Percentiles rank a stretch among this genome's conserved stretches.
Evolutionary conservation across 2,113 vertebrate species (phyloP).

Genomic region (Pavo muticus): DNA sequence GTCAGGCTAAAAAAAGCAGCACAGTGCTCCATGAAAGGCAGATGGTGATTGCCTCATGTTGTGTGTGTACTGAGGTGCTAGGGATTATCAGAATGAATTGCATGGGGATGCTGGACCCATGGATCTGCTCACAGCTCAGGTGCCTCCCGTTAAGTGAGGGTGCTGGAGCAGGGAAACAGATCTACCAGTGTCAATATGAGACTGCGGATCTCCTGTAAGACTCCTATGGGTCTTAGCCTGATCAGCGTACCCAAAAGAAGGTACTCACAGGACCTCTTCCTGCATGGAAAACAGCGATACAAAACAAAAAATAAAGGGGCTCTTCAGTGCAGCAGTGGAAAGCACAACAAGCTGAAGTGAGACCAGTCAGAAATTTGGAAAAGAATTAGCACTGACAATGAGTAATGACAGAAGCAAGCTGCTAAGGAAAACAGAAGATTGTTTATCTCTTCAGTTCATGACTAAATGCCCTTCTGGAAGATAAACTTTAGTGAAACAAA

Average conservation of each 20-base stretch:
- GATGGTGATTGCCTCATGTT: neutral
- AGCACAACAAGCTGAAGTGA: neutral
- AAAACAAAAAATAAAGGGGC: neutral
- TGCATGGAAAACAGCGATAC: neutral
- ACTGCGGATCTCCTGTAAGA: neutral
- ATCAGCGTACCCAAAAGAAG: neutral
- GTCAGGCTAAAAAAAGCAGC: neutral
- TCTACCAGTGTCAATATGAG: neutral
- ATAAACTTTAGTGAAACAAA: constrained; percentile 1
- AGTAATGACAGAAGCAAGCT: constrained; percentile 31
- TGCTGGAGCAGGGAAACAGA: neutral
- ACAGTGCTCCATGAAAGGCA: neutral
- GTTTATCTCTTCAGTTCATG: constrained; percentile 35
- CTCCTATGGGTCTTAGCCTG: neutral
- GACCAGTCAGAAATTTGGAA: constrained; percentile 13
- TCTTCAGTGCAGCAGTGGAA: neutral
- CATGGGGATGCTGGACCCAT: accelerated
- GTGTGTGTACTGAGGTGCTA: neutral
- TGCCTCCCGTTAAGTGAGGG: neutral
- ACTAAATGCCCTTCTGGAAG: constrained; percentile 37
- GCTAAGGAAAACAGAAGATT: constrained; percentile 3
- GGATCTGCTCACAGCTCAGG: neutral
- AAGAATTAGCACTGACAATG: constrained; percentile 23
- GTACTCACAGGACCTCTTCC: neutral
- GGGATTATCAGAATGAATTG: neutral